phyloP scores from a whole-genome alignment of 1,140 invertebrate genomes.

The Hesperophylax magnus region DNA sequence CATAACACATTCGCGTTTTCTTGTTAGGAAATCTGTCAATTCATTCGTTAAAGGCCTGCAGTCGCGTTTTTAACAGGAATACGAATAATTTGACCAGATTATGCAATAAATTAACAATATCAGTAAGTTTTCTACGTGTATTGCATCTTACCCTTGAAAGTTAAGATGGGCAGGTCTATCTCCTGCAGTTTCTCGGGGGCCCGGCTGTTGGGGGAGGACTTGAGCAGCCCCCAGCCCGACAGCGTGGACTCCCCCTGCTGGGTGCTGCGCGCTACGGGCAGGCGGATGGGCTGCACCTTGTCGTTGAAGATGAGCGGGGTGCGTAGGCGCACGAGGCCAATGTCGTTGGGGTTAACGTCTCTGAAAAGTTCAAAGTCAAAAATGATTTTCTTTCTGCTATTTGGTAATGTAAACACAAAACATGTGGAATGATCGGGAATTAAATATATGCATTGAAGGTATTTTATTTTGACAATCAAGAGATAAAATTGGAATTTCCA shows the following conservation, averaged over 20 bases:
- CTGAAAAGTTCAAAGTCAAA: constrained; percentile 53
- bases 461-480: too few relatives aligned
- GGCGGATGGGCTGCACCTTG: constrained; percentile 68
- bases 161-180: constrained; percentile 64
- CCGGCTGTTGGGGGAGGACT: constrained; percentile 61
- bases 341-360: constrained; percentile 71
- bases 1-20: too few relatives aligned
- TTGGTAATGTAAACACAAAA: not conserved
- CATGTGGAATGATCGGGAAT: too few relatives aligned
- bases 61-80: too few relatives aligned
- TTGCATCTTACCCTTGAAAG: constrained; percentile 61
- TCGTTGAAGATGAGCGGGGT: constrained; percentile 71
- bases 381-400: not conserved
- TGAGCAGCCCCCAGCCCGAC: constrained; percentile 66
- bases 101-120: too few relatives aligned
- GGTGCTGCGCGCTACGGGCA: constrained; percentile 66
- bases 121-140: too few relatives aligned
- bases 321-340: constrained; percentile 74
- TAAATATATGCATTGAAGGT: too few relatives aligned
- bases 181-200: constrained; percentile 65
- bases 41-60: too few relatives aligned
- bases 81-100: too few relatives aligned
- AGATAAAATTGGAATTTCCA: too few relatives aligned
- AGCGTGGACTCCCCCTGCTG: constrained; percentile 59
- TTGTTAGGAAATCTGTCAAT: too few relatives aligned